These are phyloP conservation scores for Abramis brama DNA, from an alignment of 2,113 vertebrate genomes.

Conservation along the genomic window DNA sequence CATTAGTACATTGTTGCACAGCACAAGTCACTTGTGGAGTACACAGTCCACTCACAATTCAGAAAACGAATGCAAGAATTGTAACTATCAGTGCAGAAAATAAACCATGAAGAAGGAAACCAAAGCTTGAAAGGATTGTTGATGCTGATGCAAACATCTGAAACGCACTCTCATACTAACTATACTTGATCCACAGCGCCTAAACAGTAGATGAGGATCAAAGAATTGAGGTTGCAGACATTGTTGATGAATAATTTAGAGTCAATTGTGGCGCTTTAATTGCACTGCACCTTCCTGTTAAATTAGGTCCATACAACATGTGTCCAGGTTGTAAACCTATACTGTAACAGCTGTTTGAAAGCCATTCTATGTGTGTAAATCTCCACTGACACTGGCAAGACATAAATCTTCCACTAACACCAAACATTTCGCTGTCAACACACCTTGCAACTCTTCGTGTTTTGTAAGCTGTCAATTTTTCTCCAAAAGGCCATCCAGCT, in stretches of 20 bases:
- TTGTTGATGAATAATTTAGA: conserved; percentile 27
- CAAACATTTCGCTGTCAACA: background rate
- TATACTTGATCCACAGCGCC: conserved; percentile 15
- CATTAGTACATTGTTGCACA: background rate
- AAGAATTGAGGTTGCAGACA: conserved; percentile 21
- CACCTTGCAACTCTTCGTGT: background rate
- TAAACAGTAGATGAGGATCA: conserved; percentile 20
- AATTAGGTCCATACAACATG: conserved; percentile 7
- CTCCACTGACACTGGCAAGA: background rate
- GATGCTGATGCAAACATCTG: conserved; percentile 46
- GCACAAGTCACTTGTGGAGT: background rate
- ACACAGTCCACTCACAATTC: background rate
- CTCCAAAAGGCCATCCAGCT: background rate
- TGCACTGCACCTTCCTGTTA: background rate
- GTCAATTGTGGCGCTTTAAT: background rate
- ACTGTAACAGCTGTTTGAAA: conserved; percentile 4
- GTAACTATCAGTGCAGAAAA: background rate
- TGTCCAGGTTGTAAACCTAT: background rate
- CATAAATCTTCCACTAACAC: conserved; percentile 10
- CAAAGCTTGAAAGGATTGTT: conserved; percentile 16
- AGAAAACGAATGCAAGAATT: background rate
- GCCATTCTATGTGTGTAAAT: background rate
- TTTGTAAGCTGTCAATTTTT: background rate
- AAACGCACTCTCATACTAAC: conserved; percentile 17
- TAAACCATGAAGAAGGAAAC: background rate